Conservation (phyloP, 2,113 vertebrate genomes). For the Microcebus tavaratra region DNA sequence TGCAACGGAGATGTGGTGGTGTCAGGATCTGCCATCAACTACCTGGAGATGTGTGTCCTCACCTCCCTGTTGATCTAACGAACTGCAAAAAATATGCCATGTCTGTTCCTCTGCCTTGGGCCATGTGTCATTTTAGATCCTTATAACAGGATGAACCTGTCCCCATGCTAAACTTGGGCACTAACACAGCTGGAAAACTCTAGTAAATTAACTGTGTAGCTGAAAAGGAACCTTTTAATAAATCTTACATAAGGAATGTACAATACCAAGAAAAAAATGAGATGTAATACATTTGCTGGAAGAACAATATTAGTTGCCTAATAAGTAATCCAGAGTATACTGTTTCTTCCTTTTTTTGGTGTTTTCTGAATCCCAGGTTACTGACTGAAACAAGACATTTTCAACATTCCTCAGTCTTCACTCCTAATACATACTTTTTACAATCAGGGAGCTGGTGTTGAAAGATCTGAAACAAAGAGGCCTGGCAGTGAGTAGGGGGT, state of each 20-base stretch:
- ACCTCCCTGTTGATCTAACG: not conserved
- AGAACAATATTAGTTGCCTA: not conserved
- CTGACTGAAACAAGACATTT: not conserved
- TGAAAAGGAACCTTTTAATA: too few relatives aligned
- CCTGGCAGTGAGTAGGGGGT: too few relatives aligned
- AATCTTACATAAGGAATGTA: not conserved
- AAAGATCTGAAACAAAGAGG: not conserved
- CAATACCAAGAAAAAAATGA: not conserved
- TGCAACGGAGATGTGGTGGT: fast-evolving
- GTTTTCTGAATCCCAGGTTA: not conserved
- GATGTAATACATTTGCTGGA: not conserved
- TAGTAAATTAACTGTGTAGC: not conserved
- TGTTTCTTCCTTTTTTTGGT: not conserved
- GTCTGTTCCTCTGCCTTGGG: not conserved
- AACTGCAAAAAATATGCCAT: not conserved
- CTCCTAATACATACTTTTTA: not conserved
- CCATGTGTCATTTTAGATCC: not conserved
- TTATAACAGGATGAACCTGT: not conserved
- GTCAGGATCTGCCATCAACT: not conserved
- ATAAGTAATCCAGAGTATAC: not conserved
- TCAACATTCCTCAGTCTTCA: not conserved
- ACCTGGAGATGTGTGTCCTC: not conserved
- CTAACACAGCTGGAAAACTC: not conserved
- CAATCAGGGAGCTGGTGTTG: not conserved
- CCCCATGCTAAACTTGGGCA: not conserved